Base-by-base conservation (phyloP, 1,140 invertebrate species). In the Calliphora vicina region DNA sequence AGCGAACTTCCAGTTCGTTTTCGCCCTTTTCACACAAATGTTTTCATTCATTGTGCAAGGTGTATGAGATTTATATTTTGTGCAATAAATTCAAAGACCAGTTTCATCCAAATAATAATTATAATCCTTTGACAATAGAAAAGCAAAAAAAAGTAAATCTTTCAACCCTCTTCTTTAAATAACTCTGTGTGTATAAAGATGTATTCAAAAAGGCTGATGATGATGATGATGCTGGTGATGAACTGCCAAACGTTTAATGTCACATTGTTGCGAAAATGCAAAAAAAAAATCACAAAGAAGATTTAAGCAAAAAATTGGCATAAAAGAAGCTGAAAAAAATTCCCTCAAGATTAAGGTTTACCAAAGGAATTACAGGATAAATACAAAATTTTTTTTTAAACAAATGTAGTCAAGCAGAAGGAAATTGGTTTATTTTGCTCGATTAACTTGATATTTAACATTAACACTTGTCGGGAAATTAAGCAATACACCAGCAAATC, bases 291-390 rank as follows among this genome's bases (percentile, higher is more conserved):
- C 23, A 17, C n/a, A 78, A 78, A 78, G n/a, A 43, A 78, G 29
- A 25, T 43, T 17, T 1, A 15, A 35, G 15, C 17, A 78, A 43
- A 78, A 45, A 35, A 74, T 78, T 43, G n/a, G 74, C 74, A 43
- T 43, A 78, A 78, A 78, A 78, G 42, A n/a, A n/a, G n/a, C n/a
- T n/a, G 29, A 42, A 57, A 57, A 23, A 67, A 45, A 78, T 78
- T 78, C 74, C 74, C 74, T 78, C 25, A 78, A 78, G 74, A 78
- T 78, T 78, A 78, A 78, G 74, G 74, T 45, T 78, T 78, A 78
- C 74, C 74, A 78, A 78, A 78, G 74, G 74, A 78, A 78, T 78
- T 78, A 78, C 74, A 78, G 9, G 74, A 20, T 45, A 25, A 67
- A 67, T 67, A 67, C 50, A 35, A 35, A 0, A 35, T n/a, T 78